Conservation (phyloP, 2,888 invertebrate species). For the Meteorus cinctellus region DNA sequence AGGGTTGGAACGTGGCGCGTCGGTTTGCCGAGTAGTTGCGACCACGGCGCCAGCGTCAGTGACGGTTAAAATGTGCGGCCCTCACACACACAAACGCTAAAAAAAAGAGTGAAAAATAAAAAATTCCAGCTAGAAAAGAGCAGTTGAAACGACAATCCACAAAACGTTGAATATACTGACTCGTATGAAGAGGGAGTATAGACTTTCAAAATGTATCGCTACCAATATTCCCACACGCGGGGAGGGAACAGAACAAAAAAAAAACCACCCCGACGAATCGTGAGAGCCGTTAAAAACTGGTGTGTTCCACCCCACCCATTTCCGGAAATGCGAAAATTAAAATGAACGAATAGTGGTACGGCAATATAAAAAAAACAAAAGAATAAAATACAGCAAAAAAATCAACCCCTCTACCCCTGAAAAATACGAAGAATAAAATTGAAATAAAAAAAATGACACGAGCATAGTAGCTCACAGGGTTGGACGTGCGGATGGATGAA, state of each 20-base stretch:
- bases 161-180: conserved; percentile 29
- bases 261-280: conserved; percentile 23
- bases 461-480: neutral
- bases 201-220: conserved; percentile 48
- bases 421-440: neutral
- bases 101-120: conserved; percentile 31
- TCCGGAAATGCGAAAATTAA: conserved; percentile 54
- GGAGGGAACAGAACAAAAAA: neutral
- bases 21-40: conserved; percentile 44
- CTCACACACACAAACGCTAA: conserved; percentile 18
- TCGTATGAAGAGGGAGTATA: neutral
- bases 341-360: conserved; percentile 52
- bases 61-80: conserved; percentile 1
- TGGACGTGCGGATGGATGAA: neutral
- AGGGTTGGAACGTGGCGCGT: conserved; percentile 37
- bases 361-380: neutral
- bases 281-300: conserved; percentile 38
- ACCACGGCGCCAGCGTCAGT: conserved; percentile 27
- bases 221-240: conserved; percentile 43
- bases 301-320: neutral
- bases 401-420: neutral
- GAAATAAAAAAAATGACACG: neutral
- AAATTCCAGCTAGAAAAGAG: conserved; percentile 9
- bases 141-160: conserved; percentile 5
- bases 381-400: neutral